Evolutionary conservation across 2,888 invertebrate species (phyloP), one percentile per base, ranked within the genome.

Genomic region (Acronicta psi): DNA sequence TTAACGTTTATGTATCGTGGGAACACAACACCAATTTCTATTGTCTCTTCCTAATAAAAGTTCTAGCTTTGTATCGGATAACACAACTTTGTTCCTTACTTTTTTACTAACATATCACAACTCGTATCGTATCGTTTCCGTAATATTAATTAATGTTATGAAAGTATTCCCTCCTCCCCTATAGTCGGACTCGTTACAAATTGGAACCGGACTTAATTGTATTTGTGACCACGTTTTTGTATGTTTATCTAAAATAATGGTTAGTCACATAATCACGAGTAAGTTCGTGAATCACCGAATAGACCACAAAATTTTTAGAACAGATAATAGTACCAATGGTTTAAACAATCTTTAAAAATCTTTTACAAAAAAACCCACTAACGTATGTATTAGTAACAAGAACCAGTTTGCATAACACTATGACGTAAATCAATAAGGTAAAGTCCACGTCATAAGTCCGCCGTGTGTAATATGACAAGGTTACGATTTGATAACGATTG

Each of bases 401-500:
- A 65, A 67, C 66, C 36, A 41, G 56, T 78, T 75, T 65, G 59
- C 58, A 70, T 65, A 68, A 63, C 57, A 42, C 20, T 38, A 25
- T 76, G 80, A 78, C 78, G 73, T 73, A 71, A 78, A 74, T 69
- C 47, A 56, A 54, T 73, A 72, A 62, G 55, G 75, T 63, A 79
- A 76, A 73, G 59, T 59, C 50, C 59, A 73, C 75, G 71, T 77
- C 76, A 78, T 63, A 60, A 71, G 64, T 66, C 47, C 58, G 57
- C 61, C 68, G 56, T 67, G 60, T 64, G 63, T 57, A 59, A 52
- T 59, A 51, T 61, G 71, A 69, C 79, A 81, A 81, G 77, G 81
- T 78, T 71, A 62, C 59, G 60, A 63, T 64, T 64, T 70, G 81
- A 84, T 84, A 86, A 81, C 70, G 55, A 68, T 66, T 79, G 83